These are phyloP conservation scores for Teinopalpus imperialis DNA, from an alignment of 2,888 invertebrate genomes.

Conservation along the genomic window DNA sequence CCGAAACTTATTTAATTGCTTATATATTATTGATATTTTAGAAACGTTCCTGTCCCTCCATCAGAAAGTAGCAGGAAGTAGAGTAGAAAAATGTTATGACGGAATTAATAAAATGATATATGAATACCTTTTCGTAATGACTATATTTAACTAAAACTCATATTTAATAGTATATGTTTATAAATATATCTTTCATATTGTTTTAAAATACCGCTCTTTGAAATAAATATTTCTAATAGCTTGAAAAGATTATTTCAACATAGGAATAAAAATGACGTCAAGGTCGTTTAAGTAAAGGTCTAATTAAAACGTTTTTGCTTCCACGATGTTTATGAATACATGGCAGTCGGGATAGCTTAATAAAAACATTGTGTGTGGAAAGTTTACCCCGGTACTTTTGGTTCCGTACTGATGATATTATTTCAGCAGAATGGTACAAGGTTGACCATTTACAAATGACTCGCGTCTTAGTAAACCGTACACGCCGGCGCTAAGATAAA, in stretches of 20 bases:
- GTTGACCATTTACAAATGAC: conserved; percentile 30
- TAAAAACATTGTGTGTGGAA: not conserved
- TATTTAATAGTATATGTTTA: not conserved
- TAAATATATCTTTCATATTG: not conserved
- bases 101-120: too few relatives aligned
- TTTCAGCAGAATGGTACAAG: conserved; percentile 31
- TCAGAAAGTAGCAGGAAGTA: too few relatives aligned
- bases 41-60: too few relatives aligned
- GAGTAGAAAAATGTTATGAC: too few relatives aligned
- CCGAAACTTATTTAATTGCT: too few relatives aligned
- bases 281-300: conserved; percentile 21
- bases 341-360: conserved; percentile 3
- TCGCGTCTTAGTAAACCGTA: conserved; percentile 27
- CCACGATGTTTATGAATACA: conserved; percentile 7
- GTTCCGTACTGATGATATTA: conserved; percentile 29
- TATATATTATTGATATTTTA: too few relatives aligned
- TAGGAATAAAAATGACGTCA: conserved; percentile 11
- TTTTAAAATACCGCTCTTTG: conserved; percentile 9
- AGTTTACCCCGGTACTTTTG: conserved; percentile 11
- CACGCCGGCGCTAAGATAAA: conserved; percentile 28
- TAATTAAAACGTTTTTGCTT: conserved; percentile 20
- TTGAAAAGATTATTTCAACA: conserved; percentile 12
- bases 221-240: conserved; percentile 12
- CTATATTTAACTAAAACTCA: too few relatives aligned
- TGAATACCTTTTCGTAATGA: too few relatives aligned